Conservation (phyloP, 2,888 invertebrate species). For the Drosophila siamana region DNA sequence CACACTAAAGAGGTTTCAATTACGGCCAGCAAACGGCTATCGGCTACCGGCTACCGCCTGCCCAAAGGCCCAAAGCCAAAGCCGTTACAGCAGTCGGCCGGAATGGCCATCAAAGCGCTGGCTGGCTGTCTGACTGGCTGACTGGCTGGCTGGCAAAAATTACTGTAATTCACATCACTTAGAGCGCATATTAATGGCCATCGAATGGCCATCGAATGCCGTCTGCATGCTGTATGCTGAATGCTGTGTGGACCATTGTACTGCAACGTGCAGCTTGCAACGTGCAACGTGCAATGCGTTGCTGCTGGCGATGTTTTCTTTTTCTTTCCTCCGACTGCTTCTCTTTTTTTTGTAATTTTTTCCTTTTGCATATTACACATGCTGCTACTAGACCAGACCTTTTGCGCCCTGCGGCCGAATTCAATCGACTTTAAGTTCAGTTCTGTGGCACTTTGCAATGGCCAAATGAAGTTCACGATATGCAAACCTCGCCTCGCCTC, state of each 20-base stretch:
- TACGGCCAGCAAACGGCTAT: constrained; percentile 66
- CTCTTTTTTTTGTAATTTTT: neutral
- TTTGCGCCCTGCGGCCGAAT: constrained; percentile 47
- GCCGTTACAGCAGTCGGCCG: constrained; percentile 34
- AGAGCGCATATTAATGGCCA: constrained; percentile 83
- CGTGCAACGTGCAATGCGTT: constrained; percentile 18
- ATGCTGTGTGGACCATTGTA: constrained; percentile 31
- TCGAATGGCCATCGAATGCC: constrained; percentile 69
- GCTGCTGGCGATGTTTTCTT: constrained; percentile 35
- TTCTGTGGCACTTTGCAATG: constrained; percentile 30
- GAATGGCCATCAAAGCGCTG: constrained; percentile 68
- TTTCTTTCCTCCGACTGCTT: neutral
- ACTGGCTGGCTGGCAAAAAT: constrained; percentile 70
- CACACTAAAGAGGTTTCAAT: constrained; percentile 81
- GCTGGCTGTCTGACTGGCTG: constrained; percentile 55
- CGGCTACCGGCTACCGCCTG: constrained; percentile 50
- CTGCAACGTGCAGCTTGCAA: constrained; percentile 18
- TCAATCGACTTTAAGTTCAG: constrained; percentile 62
- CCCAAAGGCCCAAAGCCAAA: constrained; percentile 50
- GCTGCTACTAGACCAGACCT: constrained; percentile 30
- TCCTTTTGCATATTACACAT: constrained; percentile 42
- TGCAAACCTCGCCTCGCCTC: neutral
- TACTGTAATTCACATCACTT: constrained; percentile 84
- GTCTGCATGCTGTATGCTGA: neutral
- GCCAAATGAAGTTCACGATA: constrained; percentile 22